Base-by-base conservation (phyloP, 2,888 invertebrate species). In the Psococerastis gibbosa region DNA sequence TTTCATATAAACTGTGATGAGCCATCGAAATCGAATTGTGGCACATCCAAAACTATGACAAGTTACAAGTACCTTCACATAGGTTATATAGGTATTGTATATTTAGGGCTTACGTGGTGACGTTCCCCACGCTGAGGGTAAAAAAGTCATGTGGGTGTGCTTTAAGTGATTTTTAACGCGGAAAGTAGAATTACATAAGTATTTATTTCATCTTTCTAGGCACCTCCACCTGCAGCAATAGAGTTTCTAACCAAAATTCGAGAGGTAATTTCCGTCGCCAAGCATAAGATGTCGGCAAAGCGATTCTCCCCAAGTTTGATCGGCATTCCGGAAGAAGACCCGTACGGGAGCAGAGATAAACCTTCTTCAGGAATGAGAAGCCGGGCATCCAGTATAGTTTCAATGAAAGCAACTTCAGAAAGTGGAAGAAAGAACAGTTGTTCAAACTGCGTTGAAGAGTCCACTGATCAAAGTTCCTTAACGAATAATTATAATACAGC, bases 231-330 rank as follows among this genome's bases (percentile, higher is more conserved):
- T 33, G 85, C 87, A 43, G 89, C 91, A 18, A 64, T 88, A 51
- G 89, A 91, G 60, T 91, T 91, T 59, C 67, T 91, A 42, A 71
- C 75, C 1, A 85, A 87, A 68, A 85, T 91, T 49, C 73, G 91
- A 48, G 87, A 88, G 67, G 88, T 89, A 4, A 88, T 89, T 52
- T 70, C 84, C 33, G 78, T 88, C 42, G 89, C 89, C 5, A 87
- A 87, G 57, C 80, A 81, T 53, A 87, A 87, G 65, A 85, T 88
- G 78, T 71, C 75, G 32, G 64, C 77, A 0, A 85, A 87, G 61
- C 69, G 77, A 46, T 88, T 81, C 56, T 70, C 77, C 46, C 88
- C 88, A 1, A 75, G 77, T 42, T 63, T 88, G 3, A 70, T 75
- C 43, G 74, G 77, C 54, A 88, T 88, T 53, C 82, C 83, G 0